These are phyloP conservation scores for Hepsetus odoe DNA, from an alignment of 2,113 vertebrate species.

Conservation along the genomic window DNA sequence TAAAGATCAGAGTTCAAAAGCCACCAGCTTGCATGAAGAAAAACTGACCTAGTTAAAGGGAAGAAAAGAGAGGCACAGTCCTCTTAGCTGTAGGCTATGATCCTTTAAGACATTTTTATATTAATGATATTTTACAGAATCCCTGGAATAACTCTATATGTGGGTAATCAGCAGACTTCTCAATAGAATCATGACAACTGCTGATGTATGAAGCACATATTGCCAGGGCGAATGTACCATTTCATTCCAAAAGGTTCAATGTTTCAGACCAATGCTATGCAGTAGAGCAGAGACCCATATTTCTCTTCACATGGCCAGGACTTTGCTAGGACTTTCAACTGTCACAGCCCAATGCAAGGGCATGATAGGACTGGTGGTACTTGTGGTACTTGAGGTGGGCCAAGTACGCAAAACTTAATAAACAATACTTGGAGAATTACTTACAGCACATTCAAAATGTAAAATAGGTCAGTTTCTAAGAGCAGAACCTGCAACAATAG, in stretches of 20 bases:
- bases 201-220: conserved; percentile 32
- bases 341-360: not conserved
- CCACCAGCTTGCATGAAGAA: not conserved
- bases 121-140: conserved; percentile 7
- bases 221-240: conserved; percentile 1
- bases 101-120: conserved; percentile 15
- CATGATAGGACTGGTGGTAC: no score
- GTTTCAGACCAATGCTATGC: conserved; percentile 22
- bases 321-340: conserved; percentile 9
- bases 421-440: no score
- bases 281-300: conserved; percentile 8
- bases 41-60: not conserved
- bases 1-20: conserved; percentile 53
- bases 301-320: conserved; percentile 4
- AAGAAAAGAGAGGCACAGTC: not conserved
- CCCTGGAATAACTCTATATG: conserved; percentile 9
- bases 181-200: conserved; percentile 14
- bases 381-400: no score
- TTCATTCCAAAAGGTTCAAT: conserved; percentile 22
- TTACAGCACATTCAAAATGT: no score
- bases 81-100: conserved; percentile 15
- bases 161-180: not conserved
- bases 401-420: no score
- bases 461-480: no score
- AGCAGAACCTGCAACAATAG: no score